phyloP scores from a whole-genome alignment of 1,140 invertebrate species.

The Heterodera carotae region DNA sequence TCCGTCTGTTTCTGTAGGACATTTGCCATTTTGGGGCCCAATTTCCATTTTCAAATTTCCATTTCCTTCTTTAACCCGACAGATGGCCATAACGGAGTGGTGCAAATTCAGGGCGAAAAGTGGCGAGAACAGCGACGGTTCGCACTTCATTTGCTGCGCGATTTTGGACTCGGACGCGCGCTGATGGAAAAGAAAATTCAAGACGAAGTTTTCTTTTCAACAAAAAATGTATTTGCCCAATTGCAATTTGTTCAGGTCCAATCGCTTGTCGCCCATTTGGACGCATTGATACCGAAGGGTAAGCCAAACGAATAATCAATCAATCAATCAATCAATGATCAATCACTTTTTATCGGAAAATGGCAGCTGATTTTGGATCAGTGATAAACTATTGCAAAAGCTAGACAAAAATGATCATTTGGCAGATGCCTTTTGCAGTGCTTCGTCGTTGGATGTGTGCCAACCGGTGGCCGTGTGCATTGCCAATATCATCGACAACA shows the following conservation, averaged over 20 bases:
- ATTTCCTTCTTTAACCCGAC: background rate
- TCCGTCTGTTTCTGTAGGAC: too few species aligned
- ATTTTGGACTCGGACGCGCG: slow-evolving; percentile 81
- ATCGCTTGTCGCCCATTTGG: slow-evolving; percentile 10
- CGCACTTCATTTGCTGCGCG: slow-evolving; percentile 81
- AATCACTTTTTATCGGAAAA: too few species aligned
- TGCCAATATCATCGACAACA: slow-evolving; percentile 64
- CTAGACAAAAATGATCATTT: too few species aligned
- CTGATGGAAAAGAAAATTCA: slow-evolving; percentile 83
- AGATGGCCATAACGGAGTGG: slow-evolving; percentile 62
- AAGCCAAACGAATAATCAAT: background rate
- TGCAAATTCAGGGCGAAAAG: slow-evolving; percentile 75
- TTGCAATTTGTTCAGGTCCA: slow-evolving; percentile 2
- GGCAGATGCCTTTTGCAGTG: background rate
- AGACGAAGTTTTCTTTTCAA: slow-evolving; percentile 66
- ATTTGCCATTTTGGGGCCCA: background rate
- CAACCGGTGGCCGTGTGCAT: slow-evolving; percentile 58
- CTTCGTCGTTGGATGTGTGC: slow-evolving; percentile 27
- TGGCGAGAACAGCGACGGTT: slow-evolving; percentile 90
- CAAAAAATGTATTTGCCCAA: background rate
- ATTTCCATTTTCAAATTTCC: background rate
- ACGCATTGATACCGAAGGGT: slow-evolving; percentile 5
- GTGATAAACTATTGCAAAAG: too few species aligned
- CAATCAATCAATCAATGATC: too few species aligned
- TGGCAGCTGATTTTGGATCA: too few species aligned